These are phyloP conservation scores for Rhogogaster chlorosoma DNA, from an alignment of 2,888 invertebrate genomes.

Conservation along the genomic window DNA sequence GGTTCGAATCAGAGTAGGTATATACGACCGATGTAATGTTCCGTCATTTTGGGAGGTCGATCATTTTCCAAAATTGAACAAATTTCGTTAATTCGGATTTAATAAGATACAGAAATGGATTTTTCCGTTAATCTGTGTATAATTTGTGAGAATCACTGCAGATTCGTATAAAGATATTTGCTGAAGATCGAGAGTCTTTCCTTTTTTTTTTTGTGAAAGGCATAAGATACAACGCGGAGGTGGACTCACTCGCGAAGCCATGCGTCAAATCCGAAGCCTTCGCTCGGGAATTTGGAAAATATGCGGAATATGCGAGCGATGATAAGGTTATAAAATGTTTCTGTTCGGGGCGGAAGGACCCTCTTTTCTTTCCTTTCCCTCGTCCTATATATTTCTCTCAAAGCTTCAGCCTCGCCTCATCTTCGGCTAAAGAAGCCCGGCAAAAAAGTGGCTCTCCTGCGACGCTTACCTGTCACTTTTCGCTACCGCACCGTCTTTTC, in stretches of 20 bases:
- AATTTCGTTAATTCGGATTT: background rate
- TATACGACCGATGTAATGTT: background rate
- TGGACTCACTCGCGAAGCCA: conserved; percentile 54
- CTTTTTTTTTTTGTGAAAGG: background rate
- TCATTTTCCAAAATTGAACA: background rate
- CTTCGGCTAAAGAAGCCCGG: conserved; percentile 31
- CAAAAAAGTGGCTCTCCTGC: conserved; percentile 16
- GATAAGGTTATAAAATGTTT: conserved; percentile 60
- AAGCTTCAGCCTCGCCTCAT: conserved; percentile 18
- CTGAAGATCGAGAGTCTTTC: background rate
- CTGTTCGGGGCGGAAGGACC: conserved; percentile 40
- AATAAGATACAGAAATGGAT: background rate
- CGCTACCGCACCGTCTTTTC: background rate
- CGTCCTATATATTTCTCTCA: background rate
- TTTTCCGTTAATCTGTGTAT: background rate
- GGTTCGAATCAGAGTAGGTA: conserved; percentile 33
- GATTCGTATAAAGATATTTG: background rate
- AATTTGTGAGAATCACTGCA: background rate
- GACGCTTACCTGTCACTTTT: conserved; percentile 43
- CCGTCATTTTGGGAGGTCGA: background rate
- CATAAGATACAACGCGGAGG: background rate
- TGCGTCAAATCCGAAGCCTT: conserved; percentile 63
- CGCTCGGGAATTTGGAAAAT: conserved; percentile 64
- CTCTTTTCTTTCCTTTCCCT: conserved; percentile 26
- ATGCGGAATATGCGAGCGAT: conserved; percentile 65